Evolutionary conservation across 92 coral and sea anemone genomes (phyloP).

Genomic region (Epizoanthus ramosus): DNA sequence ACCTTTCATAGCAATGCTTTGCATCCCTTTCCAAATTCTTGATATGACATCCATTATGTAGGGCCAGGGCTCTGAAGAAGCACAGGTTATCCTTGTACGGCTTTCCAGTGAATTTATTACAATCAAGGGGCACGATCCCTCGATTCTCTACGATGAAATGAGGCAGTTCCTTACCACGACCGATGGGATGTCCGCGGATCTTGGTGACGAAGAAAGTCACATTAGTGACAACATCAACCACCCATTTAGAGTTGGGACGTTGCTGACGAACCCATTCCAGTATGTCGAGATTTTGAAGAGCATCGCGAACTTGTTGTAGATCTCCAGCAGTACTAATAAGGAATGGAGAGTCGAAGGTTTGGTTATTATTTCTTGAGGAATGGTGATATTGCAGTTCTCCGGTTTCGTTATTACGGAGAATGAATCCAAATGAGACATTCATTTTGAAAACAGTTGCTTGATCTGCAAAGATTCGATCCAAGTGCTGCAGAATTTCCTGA

Average conservation of each 20-base stretch:
- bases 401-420: slow-evolving; percentile 54
- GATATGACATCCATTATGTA: slow-evolving; percentile 37
- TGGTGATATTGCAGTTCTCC: slow-evolving; percentile 49
- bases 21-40: slow-evolving; percentile 31
- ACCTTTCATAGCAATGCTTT: slow-evolving; percentile 7
- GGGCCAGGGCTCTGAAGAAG: slow-evolving; percentile 39
- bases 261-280: slow-evolving; percentile 46
- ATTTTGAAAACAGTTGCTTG: background rate
- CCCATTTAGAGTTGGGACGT: slow-evolving; percentile 52
- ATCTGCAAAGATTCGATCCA: slow-evolving; percentile 16
- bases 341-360: slow-evolving; percentile 29
- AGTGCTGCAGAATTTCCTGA: slow-evolving; percentile 31
- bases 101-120: slow-evolving; percentile 7
- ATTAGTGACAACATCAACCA: slow-evolving; percentile 43
- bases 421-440: slow-evolving; percentile 37
- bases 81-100: slow-evolving; percentile 21
- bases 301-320: slow-evolving; percentile 37
- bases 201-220: slow-evolving; percentile 37
- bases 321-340: slow-evolving; percentile 9
- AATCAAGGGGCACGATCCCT: slow-evolving; percentile 14
- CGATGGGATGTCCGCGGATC: slow-evolving; percentile 32
- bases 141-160: background rate
- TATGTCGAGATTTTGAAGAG: slow-evolving; percentile 31
- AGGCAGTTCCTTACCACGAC: background rate
- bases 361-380: slow-evolving; percentile 41